Base-by-base conservation (phyloP, 2,113 vertebrate genomes). In the Hypanus sabinus region DNA sequence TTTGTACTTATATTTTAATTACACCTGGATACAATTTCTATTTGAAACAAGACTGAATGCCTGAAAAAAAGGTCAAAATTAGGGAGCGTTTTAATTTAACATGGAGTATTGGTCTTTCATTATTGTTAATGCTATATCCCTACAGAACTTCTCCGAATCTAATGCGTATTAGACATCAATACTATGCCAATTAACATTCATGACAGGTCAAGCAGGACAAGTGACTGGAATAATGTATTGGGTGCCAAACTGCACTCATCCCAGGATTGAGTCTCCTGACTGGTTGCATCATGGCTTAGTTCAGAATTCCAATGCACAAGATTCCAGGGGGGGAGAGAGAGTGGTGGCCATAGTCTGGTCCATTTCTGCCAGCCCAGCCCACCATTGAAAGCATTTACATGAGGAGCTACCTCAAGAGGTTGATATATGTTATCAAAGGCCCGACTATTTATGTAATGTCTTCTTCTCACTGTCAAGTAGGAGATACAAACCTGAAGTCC, bases 161-260 rank as follows among this genome's bases (percentile, higher is more conserved):
- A 36, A 70, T 68, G 65, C 27, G 20, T 24, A 33, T 33, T 92
- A 88, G 65, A 68, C 70, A 70, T 92, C 65, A 36, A 62, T 92
- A 70, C 68, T 62, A 24, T 71, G 65, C 36, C 62, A 92, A 92
- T 92, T 70, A 92, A 92, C 30, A 55, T 57, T 24, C 11, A 30
- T 87, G 83, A 87, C 87, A 91, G 87, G 60, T 36, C 30, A 91
- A n/a, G 62, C 87, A 91, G 87, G 60, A 18, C 14, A 91, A n/a
- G 62, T 68, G 87, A 60, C 20, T 60, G 62, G n/a, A 68, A 33
- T 68, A 33, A 16, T 70, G 20, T 16, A 70, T 12, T 36, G 16
- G 55, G 55, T 27, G 24, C 24, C 11, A 46, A 18, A 87, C 83
- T 87, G 83, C 83, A 60, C 55, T 60, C 22, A 8, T 24, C 57